Evolutionary conservation across 92 coral and sea anemone species (phyloP).

Genomic region (Parazoanthus atlanticus): DNA sequence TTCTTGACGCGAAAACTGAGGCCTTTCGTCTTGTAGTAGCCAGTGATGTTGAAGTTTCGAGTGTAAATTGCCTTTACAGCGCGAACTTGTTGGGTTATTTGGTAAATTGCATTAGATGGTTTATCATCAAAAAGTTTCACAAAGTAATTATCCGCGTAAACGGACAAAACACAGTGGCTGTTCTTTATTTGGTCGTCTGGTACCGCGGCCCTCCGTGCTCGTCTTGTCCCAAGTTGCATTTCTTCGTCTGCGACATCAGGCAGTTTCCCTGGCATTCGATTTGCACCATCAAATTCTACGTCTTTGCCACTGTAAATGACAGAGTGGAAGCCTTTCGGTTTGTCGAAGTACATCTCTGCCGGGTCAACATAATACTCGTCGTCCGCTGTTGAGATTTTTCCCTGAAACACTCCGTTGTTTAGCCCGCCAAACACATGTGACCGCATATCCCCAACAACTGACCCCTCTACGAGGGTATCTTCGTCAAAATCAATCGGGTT

Average conservation of each 20-base stretch:
- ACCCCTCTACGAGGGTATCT: constrained; percentile 72
- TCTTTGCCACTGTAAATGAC: constrained; percentile 88
- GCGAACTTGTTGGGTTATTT: constrained; percentile 80
- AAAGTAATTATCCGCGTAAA: constrained; percentile 84
- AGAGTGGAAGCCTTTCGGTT: constrained; percentile 80
- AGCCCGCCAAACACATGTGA: constrained; percentile 87
- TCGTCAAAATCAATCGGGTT: constrained; percentile 71
- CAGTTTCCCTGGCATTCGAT: constrained; percentile 38
- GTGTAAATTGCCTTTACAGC: constrained; percentile 80
- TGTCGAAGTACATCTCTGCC: constrained; percentile 74
- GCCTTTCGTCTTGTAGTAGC: constrained; percentile 68
- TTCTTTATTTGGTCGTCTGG: constrained; percentile 18
- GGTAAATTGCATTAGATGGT: constrained; percentile 75
- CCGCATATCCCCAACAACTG: constrained; percentile 80
- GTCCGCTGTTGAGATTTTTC: constrained; percentile 76
- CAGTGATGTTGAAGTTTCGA: constrained; percentile 68
- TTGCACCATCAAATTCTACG: constrained; percentile 66
- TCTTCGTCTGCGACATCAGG: constrained; percentile 49
- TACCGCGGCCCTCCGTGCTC: constrained; percentile 60
- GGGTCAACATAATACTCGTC: constrained; percentile 88
- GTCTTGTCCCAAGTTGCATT: not conserved
- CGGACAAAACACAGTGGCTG: constrained; percentile 76
- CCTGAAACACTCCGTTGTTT: constrained; percentile 85
- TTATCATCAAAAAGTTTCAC: constrained; percentile 73
- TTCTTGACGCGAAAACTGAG: constrained; percentile 81